Conservation (phyloP, 2,888 invertebrate species). For the Lithophane ornitopus region DNA sequence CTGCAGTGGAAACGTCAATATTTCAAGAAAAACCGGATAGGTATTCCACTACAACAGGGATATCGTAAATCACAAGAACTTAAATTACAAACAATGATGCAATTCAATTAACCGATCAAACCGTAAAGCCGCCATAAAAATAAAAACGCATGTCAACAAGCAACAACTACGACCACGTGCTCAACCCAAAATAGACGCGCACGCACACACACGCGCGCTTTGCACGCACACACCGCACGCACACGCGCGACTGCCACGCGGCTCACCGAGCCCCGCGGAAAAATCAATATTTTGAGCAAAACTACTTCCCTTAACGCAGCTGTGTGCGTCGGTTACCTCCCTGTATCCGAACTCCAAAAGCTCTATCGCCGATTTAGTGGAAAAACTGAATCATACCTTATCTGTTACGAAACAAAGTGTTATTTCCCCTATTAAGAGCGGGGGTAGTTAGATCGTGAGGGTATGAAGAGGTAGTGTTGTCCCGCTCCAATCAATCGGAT, state of each 20-base stretch:
- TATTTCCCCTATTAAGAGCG: slow-evolving; percentile 77
- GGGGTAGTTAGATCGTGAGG: slow-evolving; percentile 87
- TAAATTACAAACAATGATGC: slow-evolving; percentile 77
- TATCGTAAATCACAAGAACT: slow-evolving; percentile 61
- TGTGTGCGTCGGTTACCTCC: slow-evolving; percentile 83
- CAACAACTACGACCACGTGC: slow-evolving; percentile 89
- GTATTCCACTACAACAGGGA: slow-evolving; percentile 22
- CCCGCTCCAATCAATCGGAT: slow-evolving; percentile 89
- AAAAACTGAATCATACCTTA: slow-evolving; percentile 83
- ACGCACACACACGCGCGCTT: slow-evolving; percentile 77
- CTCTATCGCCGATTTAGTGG: slow-evolving; percentile 65
- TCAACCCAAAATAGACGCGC: slow-evolving; percentile 86
- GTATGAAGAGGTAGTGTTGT: slow-evolving; percentile 81
- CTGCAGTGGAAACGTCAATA: not conserved
- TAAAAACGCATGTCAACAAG: slow-evolving; percentile 90
- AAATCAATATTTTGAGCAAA: slow-evolving; percentile 91
- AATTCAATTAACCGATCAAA: slow-evolving; percentile 83
- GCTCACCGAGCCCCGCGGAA: slow-evolving; percentile 84
- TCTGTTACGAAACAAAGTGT: slow-evolving; percentile 79
- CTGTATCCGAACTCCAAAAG: slow-evolving; percentile 68
- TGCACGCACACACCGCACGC: slow-evolving; percentile 76
- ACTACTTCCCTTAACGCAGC: slow-evolving; percentile 87
- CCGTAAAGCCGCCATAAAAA: slow-evolving; percentile 84
- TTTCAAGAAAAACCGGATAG: not conserved
- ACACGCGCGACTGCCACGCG: slow-evolving; percentile 72